Evolutionary conservation across 2,113 vertebrate species (phyloP), one percentile per base, ranked within the genome.

Genomic region (Ceyx cyanopectus): DNA sequence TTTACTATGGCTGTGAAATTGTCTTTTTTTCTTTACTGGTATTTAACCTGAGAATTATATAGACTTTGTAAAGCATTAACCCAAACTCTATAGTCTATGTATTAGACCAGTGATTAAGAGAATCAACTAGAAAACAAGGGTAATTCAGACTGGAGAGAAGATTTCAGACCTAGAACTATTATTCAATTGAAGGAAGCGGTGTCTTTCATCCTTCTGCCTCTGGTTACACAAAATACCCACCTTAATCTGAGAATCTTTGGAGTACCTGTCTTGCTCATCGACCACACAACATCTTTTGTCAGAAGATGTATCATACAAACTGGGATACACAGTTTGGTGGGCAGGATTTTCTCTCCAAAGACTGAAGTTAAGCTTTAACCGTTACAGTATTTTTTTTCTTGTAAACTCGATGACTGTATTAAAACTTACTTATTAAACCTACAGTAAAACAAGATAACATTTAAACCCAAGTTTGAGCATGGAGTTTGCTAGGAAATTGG

Each of bases 1-100:
- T 95, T 96, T 90, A 92, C 73, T 70, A 43, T 87, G 82, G 34
- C 50, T 92, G n/a, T 89, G 86, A 95, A 94, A 34, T 65, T 79
- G 34, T 51, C 61, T 37, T 37, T 37, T 37, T 9, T 37, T 91
- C 82, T 95, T 95, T 95, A 94, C 61, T 97, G 79, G 92, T 79
- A 45, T 62, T 93, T 94, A 96, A 76, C 15, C 60, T 83, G 45
- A 78, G 58, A 87, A 94, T 74, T 60, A 81, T 65, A 8, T 8
- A 74, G 46, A 84, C 62, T 89, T 93, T 77, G 21, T 86, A 86
- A 79, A 81, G 19, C 32, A 92, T 81, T 70, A 77, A 29, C 23
- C 68, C 15, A 70, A 84, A 93, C 32, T 62, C 50, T 90, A 2
- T 8, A 93, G 58, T 40, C 58, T 20, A 5, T 20, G 23, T 58